Conservation (phyloP, 2,797 vertebrate species). For the Pangasius krempfi region DNA sequence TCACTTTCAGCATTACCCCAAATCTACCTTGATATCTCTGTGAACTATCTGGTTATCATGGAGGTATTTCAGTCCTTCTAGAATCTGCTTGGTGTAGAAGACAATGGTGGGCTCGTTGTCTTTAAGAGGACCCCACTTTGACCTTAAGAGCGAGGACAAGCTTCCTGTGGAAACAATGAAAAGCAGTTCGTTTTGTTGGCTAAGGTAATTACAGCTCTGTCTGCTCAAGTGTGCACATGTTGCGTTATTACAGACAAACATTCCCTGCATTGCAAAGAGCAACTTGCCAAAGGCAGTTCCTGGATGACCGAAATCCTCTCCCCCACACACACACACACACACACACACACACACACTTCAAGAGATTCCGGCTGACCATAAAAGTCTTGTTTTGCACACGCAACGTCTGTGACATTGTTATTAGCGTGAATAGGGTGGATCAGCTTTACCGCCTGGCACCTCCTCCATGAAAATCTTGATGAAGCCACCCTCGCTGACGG, state of each 20-base stretch:
- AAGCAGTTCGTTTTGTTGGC: not conserved
- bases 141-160: slow-evolving; percentile 86
- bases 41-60: slow-evolving; percentile 93
- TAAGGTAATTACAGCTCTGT: not conserved
- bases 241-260: not conserved
- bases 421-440: not conserved
- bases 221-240: not conserved
- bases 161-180: slow-evolving; percentile 76
- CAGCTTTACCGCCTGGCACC: slow-evolving; percentile 87
- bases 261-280: not conserved
- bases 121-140: slow-evolving; percentile 93
- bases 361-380: not conserved
- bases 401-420: not conserved
- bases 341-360: slow-evolving; percentile 11
- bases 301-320: not conserved
- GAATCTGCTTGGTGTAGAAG: slow-evolving; percentile 92
- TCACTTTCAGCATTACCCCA: not conserved
- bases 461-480: slow-evolving; percentile 98
- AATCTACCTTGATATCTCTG: slow-evolving; percentile 86
- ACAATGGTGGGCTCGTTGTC: slow-evolving; percentile 89
- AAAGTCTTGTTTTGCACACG: not conserved
- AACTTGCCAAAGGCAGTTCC: slow-evolving; percentile 5
- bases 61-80: slow-evolving; percentile 87
- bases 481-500: slow-evolving; percentile 86
- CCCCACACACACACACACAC: slow-evolving; percentile 11